Evolutionary conservation across 2,113 vertebrate species (phyloP), one percentile per base, ranked within the genome.

Genomic region (Tragulus kanchil): DNA sequence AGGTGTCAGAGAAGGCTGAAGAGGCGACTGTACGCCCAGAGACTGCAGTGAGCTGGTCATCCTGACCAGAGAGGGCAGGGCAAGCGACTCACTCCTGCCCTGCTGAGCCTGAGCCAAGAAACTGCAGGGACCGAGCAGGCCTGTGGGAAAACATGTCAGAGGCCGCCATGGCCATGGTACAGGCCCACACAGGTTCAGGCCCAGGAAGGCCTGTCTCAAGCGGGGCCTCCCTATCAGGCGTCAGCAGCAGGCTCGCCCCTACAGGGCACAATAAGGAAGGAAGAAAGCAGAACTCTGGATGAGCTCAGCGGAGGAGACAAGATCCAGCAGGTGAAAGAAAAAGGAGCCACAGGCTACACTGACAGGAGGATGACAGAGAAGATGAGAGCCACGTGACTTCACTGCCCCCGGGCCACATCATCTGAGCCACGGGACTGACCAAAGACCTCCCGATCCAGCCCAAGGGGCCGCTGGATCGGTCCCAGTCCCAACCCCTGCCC

Each of bases 291-390:
- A 83, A 58, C 13, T 83, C 83, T 0, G 52, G 58, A 54, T 42
- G 83, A 90, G 93, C 62, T 75, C 85, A 75, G 94, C 12, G 1
- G 85, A 82, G 56, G 54, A 96, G 91, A 86, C 94, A 94, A 94
- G 97, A 96, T 85, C 45, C 26, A 23, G 73, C 83, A 94, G 89
- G 94, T 0, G 91, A 61, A 48, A 91, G 95, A 48, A 59, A 45
- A 62, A 79, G 31, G 65, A 31, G 85, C 98, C 36, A 58, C 64
- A 28, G 93, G 95, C 28, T 8, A 50, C 79, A 59, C 1, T 59
- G 56, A 52, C 85, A 52, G 26, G 86, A 89, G n/a, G 1, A 3
- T 0, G 21, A 90, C 42, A 2, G 61, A 31, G 85, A 42, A 9
- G 62, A 91, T 7, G 62, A 89, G 8, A 52, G 86, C 87, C n/a